Evolutionary conservation across 2,113 vertebrate genomes (phyloP).

Genomic region (Bucco capensis): DNA sequence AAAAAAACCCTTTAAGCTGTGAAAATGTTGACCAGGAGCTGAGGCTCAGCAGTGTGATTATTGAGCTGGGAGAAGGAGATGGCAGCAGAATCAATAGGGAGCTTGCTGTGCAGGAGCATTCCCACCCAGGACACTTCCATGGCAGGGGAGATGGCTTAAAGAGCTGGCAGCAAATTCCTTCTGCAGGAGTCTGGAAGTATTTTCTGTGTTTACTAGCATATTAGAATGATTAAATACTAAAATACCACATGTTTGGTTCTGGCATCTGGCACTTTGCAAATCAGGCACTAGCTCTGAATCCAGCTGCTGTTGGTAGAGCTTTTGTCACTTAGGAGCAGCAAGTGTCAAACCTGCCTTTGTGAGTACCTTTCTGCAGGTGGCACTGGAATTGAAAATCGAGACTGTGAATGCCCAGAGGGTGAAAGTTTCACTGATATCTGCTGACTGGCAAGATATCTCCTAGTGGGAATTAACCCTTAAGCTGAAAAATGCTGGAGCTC

Average conservation of each 20-base stretch:
- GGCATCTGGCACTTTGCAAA: not conserved
- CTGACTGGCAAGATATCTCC: not conserved
- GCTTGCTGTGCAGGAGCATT: not conserved
- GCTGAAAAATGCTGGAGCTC: not conserved
- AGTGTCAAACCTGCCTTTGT: not conserved
- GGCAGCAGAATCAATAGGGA: not conserved
- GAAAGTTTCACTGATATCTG: not conserved
- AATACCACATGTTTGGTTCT: not conserved
- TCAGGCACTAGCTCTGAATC: not conserved
- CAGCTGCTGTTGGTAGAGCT: accelerated
- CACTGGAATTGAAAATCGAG: not conserved
- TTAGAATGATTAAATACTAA: not conserved
- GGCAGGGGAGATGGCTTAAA: not conserved
- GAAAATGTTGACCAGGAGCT: not conserved
- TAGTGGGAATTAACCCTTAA: not conserved
- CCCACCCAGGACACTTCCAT: not conserved
- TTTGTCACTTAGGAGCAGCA: not conserved
- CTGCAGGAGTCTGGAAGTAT: accelerated
- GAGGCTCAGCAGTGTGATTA: not conserved
- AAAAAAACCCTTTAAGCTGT: not conserved
- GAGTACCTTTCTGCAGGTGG: not conserved
- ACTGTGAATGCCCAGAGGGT: not conserved
- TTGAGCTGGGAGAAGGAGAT: not conserved
- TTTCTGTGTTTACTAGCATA: not conserved
- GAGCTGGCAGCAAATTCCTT: not conserved